phyloP scores from a whole-genome alignment of 2,888 invertebrate species.

The Temnothorax unifasciatus region DNA sequence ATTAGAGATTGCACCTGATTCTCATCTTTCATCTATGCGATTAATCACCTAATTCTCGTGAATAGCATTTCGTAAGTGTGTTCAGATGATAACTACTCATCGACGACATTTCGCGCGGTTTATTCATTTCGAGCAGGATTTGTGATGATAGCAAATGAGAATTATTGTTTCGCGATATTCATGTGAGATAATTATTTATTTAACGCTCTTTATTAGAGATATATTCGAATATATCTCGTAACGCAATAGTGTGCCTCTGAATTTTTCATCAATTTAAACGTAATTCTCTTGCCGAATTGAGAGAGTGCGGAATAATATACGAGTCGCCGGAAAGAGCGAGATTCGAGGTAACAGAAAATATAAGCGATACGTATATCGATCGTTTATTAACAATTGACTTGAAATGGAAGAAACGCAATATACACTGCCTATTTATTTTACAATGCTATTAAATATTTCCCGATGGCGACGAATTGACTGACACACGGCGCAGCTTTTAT shows the following conservation, averaged over 20 bases:
- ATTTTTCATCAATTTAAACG: slow-evolving; percentile 1
- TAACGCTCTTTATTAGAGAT: background rate
- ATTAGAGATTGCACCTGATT: background rate
- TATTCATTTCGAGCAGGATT: background rate
- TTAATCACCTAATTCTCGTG: slow-evolving; percentile 3
- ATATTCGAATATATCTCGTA: background rate
- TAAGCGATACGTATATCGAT: background rate
- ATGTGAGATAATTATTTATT: slow-evolving; percentile 9
- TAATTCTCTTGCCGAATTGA: background rate
- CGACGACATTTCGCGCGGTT: background rate
- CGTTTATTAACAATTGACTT: slow-evolving; percentile 10
- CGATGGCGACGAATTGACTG: background rate
- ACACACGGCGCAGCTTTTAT: background rate
- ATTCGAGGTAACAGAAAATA: background rate
- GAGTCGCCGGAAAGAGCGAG: background rate
- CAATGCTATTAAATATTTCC: background rate
- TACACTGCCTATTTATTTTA: background rate
- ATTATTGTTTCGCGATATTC: slow-evolving; percentile 1
- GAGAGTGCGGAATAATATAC: background rate
- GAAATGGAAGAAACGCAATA: background rate
- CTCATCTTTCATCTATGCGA: background rate
- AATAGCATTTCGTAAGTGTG: background rate
- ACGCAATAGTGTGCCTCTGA: too few relatives aligned
- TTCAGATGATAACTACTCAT: background rate
- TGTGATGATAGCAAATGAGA: background rate